These are phyloP conservation scores for Erebia palarica DNA, from an alignment of 2,888 invertebrate species.

Conservation along the genomic window DNA sequence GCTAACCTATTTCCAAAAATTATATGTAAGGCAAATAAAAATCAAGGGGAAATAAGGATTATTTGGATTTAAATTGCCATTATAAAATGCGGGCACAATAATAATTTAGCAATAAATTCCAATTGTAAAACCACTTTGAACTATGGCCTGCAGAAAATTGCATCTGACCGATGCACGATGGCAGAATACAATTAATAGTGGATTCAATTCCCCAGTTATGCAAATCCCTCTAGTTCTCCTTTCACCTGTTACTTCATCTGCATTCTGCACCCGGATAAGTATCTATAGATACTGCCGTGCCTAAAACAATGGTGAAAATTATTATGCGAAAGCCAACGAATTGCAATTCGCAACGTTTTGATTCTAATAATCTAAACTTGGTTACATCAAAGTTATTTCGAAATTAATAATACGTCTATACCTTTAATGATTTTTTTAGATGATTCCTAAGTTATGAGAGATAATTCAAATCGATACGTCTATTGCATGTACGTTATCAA, in stretches of 20 bases:
- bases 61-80: too few relatives aligned
- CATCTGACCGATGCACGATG: slow-evolving; percentile 24
- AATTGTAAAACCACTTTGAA: slow-evolving; percentile 4
- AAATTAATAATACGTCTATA: neutral
- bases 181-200: slow-evolving; percentile 36
- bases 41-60: too few relatives aligned
- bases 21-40: too few relatives aligned
- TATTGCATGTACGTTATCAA: too few relatives aligned
- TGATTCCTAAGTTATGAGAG: too few relatives aligned
- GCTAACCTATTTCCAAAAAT: too few relatives aligned
- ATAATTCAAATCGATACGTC: too few relatives aligned
- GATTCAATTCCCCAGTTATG: slow-evolving; percentile 33
- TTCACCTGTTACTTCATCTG: slow-evolving; percentile 33
- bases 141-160: slow-evolving; percentile 14
- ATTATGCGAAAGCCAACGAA: slow-evolving; percentile 25
- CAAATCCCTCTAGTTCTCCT: slow-evolving; percentile 29
- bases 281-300: neutral
- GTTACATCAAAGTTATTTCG: neutral
- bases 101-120: neutral
- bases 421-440: too few relatives aligned
- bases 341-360: slow-evolving; percentile 3
- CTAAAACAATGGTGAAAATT: slow-evolving; percentile 35
- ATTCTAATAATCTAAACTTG: neutral
- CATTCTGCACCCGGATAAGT: slow-evolving; percentile 26
- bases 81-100: too few relatives aligned